Evolutionary conservation across 2,113 vertebrate genomes (phyloP).

Genomic region (Oxyruncus cristatus): DNA sequence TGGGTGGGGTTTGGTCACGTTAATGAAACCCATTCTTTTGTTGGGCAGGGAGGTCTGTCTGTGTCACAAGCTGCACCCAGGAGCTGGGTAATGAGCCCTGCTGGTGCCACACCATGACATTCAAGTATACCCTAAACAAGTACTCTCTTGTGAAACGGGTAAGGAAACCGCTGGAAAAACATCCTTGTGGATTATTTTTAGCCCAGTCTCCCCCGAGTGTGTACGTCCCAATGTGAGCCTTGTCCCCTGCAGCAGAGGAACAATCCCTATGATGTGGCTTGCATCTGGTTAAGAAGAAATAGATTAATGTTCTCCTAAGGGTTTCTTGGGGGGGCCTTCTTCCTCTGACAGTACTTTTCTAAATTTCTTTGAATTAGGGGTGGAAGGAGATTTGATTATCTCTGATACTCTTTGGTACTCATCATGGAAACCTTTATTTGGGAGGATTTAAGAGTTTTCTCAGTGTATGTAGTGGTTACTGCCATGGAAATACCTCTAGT

Average conservation of each 20-base stretch:
- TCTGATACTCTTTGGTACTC: not conserved
- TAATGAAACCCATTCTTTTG: not conserved
- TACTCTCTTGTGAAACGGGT: not conserved
- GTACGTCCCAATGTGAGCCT: not conserved
- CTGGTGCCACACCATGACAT: not conserved
- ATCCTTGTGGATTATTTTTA: not conserved
- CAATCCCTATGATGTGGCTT: accelerated
- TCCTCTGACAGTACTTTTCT: not conserved
- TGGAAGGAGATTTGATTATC: not conserved
- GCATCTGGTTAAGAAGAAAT: not conserved
- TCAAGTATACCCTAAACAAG: not conserved
- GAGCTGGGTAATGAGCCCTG: not conserved
- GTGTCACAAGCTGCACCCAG: not conserved
- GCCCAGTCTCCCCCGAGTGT: accelerated
- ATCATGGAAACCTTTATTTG: not conserved
- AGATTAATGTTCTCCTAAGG: not conserved
- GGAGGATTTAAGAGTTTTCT: not conserved
- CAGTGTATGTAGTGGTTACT: not conserved
- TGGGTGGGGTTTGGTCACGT: accelerated
- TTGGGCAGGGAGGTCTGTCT: not conserved
- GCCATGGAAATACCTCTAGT: not conserved
- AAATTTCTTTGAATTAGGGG: not conserved
- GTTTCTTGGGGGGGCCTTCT: not conserved
- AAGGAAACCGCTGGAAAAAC: not conserved
- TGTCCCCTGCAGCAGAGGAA: not conserved